Conservation (phyloP, 2,113 vertebrate genomes). For the Eira barbara region DNA sequence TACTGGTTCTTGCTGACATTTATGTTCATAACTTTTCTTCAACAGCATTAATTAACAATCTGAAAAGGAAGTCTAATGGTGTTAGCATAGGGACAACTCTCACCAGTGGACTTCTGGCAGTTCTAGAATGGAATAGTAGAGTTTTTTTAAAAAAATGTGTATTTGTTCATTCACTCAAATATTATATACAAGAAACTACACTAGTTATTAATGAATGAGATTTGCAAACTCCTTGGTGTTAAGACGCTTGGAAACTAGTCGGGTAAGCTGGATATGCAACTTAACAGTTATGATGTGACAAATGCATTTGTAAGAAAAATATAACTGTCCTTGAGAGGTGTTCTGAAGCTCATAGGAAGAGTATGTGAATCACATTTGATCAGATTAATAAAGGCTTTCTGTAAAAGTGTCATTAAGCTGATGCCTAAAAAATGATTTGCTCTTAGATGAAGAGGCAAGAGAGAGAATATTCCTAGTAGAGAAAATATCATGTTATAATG, state of each 20-base stretch:
- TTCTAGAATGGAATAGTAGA: not conserved
- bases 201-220: not conserved
- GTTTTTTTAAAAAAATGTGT: not conserved
- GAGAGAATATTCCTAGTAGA: not conserved
- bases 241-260: not conserved
- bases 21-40: not conserved
- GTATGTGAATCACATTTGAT: not conserved
- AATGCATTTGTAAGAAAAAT: not conserved
- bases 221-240: not conserved
- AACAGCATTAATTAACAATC: not conserved
- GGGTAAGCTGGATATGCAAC: not conserved
- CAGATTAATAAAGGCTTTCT: not conserved
- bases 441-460: not conserved
- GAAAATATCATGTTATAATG: not conserved
- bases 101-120: not conserved
- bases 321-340: not conserved
- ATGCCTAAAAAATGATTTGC: not conserved
- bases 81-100: not conserved
- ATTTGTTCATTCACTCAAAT: not conserved
- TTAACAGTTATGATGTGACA: not conserved
- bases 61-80: not conserved
- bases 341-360: not conserved
- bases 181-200: not conserved
- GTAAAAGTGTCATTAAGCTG: not conserved
- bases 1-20: not conserved